Evolutionary conservation across 2,797 vertebrate species (phyloP).

Genomic region (Macrochelys suwanniensis): DNA sequence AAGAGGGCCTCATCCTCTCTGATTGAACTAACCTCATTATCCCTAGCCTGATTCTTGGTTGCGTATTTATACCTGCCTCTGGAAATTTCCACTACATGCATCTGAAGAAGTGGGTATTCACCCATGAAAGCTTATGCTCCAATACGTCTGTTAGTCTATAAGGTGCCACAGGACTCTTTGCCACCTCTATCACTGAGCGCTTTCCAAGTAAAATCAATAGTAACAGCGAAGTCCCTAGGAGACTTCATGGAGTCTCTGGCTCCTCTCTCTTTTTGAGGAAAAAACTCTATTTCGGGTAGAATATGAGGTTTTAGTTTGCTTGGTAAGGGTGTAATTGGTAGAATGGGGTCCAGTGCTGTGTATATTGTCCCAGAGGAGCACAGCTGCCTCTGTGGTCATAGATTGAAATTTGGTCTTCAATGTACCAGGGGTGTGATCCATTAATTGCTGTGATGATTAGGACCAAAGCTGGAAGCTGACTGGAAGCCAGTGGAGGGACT

Average conservation of each 20-base stretch:
- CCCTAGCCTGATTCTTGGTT: too few species aligned
- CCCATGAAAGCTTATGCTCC: too few species aligned
- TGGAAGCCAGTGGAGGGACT: background rate
- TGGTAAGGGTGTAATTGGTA: background rate
- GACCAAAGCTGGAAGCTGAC: background rate
- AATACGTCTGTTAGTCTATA: too few species aligned
- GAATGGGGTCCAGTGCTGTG: background rate
- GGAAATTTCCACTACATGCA: too few species aligned
- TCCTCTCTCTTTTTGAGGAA: background rate
- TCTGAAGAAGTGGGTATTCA: too few species aligned
- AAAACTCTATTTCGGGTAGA: background rate
- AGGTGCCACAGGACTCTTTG: too few species aligned
- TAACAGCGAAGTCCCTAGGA: background rate
- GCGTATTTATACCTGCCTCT: too few species aligned
- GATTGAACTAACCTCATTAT: too few species aligned
- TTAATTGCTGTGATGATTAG: background rate
- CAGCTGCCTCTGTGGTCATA: background rate
- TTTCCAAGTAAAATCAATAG: background rate
- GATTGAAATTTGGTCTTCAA: background rate
- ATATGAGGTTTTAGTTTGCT: background rate
- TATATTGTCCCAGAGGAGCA: background rate
- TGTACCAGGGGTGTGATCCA: background rate
- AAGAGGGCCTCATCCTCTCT: too few species aligned
- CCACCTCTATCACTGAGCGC: background rate
- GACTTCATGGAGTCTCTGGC: background rate